Conservation (phyloP, 2,113 vertebrate species). For the Tursiops truncatus region DNA sequence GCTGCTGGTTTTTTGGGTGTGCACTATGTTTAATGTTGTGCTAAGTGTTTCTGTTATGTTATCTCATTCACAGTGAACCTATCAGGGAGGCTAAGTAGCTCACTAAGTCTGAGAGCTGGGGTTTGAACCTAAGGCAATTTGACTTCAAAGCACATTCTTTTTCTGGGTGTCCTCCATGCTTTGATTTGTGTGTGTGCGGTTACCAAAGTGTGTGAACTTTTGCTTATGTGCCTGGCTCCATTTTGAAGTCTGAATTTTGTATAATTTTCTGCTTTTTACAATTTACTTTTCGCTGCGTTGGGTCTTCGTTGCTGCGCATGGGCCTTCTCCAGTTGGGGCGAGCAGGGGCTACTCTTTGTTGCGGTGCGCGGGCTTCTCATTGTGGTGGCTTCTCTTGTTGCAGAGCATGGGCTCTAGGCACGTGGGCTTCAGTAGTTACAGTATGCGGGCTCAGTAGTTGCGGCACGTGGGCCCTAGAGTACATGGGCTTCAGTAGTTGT, state of each 20-base stretch:
- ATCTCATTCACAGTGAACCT: not conserved
- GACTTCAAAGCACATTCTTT: not conserved
- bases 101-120: not conserved
- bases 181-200: not conserved
- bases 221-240: not conserved
- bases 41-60: not conserved
- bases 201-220: not conserved
- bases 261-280: not conserved
- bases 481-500: too few species aligned
- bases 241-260: not conserved
- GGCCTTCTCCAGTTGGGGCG: too few species aligned
- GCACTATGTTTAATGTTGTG: not conserved
- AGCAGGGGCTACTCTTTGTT: too few species aligned
- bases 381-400: too few species aligned
- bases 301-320: too few species aligned
- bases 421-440: too few species aligned
- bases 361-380: too few species aligned
- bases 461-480: too few species aligned
- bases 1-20: not conserved
- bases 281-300: too few species aligned
- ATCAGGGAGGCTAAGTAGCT: not conserved
- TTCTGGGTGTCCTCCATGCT: not conserved
- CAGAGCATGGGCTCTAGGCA: too few species aligned
- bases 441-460: too few species aligned
- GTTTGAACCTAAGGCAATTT: not conserved